phyloP scores from a whole-genome alignment of 1,140 invertebrate genomes.

The Tetramorium parvispinum region DNA sequence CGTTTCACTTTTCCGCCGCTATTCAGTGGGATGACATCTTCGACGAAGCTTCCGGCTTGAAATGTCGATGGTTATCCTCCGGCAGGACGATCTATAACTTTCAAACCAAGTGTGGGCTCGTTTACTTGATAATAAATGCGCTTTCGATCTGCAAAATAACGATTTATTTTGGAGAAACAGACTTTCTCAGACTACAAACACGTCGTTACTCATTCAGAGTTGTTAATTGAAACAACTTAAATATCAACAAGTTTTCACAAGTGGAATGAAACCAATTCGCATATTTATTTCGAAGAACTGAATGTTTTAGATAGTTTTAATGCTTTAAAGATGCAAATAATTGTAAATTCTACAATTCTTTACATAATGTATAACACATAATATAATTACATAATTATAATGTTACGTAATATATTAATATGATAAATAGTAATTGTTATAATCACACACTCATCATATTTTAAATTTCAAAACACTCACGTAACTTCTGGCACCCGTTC shows the following conservation, averaged over 20 bases:
- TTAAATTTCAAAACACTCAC: neutral
- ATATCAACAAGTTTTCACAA: neutral
- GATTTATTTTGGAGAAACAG: neutral
- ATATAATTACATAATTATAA: no score
- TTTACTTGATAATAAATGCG: neutral
- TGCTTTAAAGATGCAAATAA: neutral
- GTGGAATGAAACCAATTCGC: neutral
- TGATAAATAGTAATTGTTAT: no score
- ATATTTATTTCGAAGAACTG: neutral
- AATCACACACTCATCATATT: neutral
- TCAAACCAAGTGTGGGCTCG: neutral
- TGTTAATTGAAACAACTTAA: neutral
- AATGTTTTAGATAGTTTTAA: neutral
- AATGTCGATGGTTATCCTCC: neutral
- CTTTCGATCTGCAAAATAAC: neutral
- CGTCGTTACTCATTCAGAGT: neutral
- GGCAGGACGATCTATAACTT: neutral
- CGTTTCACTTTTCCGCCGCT: slow-evolving; percentile 31
- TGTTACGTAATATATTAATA: no score
- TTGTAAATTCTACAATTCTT: neutral
- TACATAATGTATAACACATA: neutral
- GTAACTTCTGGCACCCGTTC: neutral
- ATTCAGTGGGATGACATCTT: neutral
- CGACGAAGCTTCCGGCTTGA: neutral
- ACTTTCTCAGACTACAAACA: neutral